Evolutionary conservation across 1,140 invertebrate species (phyloP), one percentile per base, ranked within the genome.

Genomic region (Danaus melanippus): DNA sequence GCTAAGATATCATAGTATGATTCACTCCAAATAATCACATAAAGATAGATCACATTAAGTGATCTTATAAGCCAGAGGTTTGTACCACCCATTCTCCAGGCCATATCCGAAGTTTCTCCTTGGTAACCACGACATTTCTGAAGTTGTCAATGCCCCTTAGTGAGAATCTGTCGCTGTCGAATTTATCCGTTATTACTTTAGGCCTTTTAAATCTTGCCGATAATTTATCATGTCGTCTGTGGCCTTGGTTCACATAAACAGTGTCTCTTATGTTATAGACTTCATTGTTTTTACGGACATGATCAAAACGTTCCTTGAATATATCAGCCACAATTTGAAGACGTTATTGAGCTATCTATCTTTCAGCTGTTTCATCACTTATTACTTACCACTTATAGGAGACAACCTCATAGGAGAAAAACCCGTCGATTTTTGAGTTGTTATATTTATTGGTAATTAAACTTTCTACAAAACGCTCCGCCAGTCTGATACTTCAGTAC

Each of bases 381-480:
- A 41, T 21, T 10, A 12, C 44, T 12, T 9, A 50, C 6, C 12
- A 71, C 47, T 42, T 71, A 57, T 50, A 10, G 71, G 66, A 9
- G 1, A 74, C 64, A 3, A 74, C 1, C 64, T 15, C 12, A 69
- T 32, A 0, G 75, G 67, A 7, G 69, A 54, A 57, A 72, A 74
- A 8, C 72, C 71, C 0, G 72, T 78, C 1, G 68, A 67, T 46
- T 75, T 70, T 52, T 78, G 66, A 6, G 67, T 43, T 1, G 74
- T 79, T 2, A 58, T 78, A 50, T 79, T 81, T 1, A 81, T 4
- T 1, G 72, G 66, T 17, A 61, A 55, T 55, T 80, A 67, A 1
- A 80, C 66, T 54, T 77, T 80, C 67, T 68, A 79, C 3, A 80
- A 44, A 4, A 8, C 58, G 69, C 49, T 79, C 49, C 75, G 69